Base-by-base conservation (phyloP, 2,888 invertebrate species). In the Nomada fucata region DNA sequence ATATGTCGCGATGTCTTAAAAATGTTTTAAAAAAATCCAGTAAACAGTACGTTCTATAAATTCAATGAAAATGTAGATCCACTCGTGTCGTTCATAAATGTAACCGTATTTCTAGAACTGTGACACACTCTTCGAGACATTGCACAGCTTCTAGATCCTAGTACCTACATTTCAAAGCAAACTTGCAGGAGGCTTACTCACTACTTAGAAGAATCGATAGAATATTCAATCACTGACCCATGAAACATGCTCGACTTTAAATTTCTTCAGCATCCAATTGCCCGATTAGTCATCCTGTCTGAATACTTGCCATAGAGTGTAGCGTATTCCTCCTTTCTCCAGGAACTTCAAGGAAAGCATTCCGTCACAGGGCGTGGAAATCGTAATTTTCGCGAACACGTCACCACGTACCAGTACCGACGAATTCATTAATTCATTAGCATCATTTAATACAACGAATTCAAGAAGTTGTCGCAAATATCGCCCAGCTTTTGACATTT, bases 221-320 rank as follows among this genome's bases (percentile, higher is more conserved):
- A 10, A 18, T 15, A 63, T 64, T 23, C 29, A 29, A 64, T 65
- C 50, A 59, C 20, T 61, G 79, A 55, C 29, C 50, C 26, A 11
- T 5, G 3, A 53, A 9, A 15, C 15, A 42, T 20, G 26, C 20
- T 50, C 42, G 77, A 63, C 61, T 80, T 20, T 52, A 59, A 57
- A 78, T 68, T 77, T 73, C 47, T 50, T 52, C 47, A 10, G 47
- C 64, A n/a, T 53, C 20, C 42, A 60, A 13, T 67, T 53, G 18
- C 61, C 2, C n/a, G 55, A 68, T 80, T 77, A 80, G 44, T 78
- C 78, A 79, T 15, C 55, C 42, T n/a, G 18, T 4, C 18, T 42
- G 52, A 65, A 9, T 9, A 47, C 1, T 11, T 55, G 18, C 13
- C 44, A 23, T 36, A 36, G 53, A 53, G 11, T 11, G n/a, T 10